Conservation (phyloP, 92 coral and sea anemone species). For the Chrysogorgia sp. region DNA sequence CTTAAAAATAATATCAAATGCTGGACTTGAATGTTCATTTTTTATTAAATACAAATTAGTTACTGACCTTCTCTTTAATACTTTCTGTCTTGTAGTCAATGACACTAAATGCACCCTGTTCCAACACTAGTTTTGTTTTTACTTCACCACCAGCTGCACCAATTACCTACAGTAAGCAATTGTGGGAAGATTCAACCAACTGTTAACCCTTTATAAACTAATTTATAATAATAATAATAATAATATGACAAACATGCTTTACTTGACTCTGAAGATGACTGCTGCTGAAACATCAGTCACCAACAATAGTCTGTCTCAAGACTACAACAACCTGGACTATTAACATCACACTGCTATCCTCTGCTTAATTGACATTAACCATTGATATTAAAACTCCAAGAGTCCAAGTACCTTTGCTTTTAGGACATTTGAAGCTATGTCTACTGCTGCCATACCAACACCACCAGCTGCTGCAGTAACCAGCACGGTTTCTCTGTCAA, state of each 20-base stretch:
- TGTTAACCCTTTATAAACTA: background rate
- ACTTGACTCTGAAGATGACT: too few species aligned
- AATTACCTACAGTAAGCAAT: constrained; percentile 61
- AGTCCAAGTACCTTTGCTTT: constrained; percentile 89
- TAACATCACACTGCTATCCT: background rate
- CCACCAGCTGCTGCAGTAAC: constrained; percentile 98
- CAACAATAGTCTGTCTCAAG: too few species aligned
- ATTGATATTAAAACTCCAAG: background rate
- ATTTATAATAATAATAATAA: too few species aligned
- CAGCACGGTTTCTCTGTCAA: constrained; percentile 77
- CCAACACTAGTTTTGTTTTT: constrained; percentile 57
- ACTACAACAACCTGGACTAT: too few species aligned
- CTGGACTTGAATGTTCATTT: too few species aligned
- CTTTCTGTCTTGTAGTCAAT: constrained; percentile 75
- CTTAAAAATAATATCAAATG: too few species aligned
- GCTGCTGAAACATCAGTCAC: too few species aligned
- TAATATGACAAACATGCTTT: too few species aligned
- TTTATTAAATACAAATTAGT: too few species aligned
- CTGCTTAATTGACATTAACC: background rate
- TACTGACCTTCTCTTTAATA: constrained; percentile 78
- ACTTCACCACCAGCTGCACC: constrained; percentile 78
- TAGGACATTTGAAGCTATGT: constrained; percentile 81
- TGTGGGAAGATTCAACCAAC: background rate
- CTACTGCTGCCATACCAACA: constrained; percentile 90
- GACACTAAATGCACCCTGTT: constrained; percentile 65